Base-by-base conservation (phyloP, 2,797 vertebrate species). In the Kryptolebias ocellatus region DNA sequence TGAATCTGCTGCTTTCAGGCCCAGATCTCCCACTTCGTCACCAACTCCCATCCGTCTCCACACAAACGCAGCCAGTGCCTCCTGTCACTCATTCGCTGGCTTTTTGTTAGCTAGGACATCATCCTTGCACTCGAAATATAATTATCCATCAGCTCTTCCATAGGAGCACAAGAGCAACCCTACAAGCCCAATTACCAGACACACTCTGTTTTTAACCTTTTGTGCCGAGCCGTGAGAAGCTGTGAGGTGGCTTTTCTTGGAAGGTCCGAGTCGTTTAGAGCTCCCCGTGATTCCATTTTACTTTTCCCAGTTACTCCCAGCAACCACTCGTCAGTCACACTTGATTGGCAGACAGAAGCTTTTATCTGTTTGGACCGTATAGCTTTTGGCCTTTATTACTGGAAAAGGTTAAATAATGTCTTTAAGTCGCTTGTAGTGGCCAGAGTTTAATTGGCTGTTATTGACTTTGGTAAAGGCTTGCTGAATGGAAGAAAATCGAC, bases 231-330 rank as follows among this genome's bases (percentile, higher is more conserved):
- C 42, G 79, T 83, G 77, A 77, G 67, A 71, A 69, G 68, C 69
- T 70, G 59, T 53, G 52, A 74, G 64, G 51, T 42, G n/a, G 28
- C 29, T 78, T 65, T 74, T 81, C 70, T 46, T 64, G 59, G 51
- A 65, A 17, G 2, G 59, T 37, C 37, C 27, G 65, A 78, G 54
- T 70, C 72, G 34, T 79, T 81, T 75, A 68, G 70, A 16, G 53
- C 64, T 81, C 57, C 60, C 47, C 52, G 31, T 74, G 69, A 84
- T 87, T 74, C 87, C 67, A 69, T 65, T 73, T 60, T 39, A 60
- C 53, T 76, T 84, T 88, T 89, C 87, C 83, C 88, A 87, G 88
- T 90, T 78, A 80, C 88, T 84, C 74, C 42, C 70, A 67, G 88
- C 87, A 90, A 90, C 86, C 82, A 71, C 65, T 81, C 51, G 81